A percentile compares a stretch with the other conserved stretches of the same genome.
phyloP scores from a whole-genome alignment of 2,797 vertebrate genomes.

The Enteromius thamalakanensis region DNA sequence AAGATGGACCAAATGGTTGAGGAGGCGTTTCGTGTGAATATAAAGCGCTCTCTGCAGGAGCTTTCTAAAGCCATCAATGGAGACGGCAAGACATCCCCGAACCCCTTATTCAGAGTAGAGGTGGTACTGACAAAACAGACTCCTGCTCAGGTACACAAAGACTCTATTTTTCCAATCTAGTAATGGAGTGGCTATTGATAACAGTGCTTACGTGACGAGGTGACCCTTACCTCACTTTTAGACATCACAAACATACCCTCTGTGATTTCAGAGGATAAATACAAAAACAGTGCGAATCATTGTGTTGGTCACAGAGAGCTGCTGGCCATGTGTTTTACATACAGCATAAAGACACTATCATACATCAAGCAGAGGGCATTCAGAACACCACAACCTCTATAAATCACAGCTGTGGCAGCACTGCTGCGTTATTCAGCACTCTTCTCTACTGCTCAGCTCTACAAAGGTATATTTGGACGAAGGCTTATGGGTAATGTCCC shows the following conservation, averaged over 20 bases:
- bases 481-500: conserved; percentile 42
- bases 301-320: conserved; percentile 38
- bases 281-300: conserved; percentile 24
- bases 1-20: conserved; percentile 83
- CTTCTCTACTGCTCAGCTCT: conserved; percentile 20
- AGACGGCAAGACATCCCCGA: conserved; percentile 80
- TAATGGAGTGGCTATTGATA: neutral
- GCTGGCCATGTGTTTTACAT: conserved; percentile 49
- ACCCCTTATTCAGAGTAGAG: conserved; percentile 83
- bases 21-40: conserved; percentile 80
- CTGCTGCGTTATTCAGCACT: conserved; percentile 48
- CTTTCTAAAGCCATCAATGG: conserved; percentile 85
- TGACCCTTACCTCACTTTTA: conserved; percentile 16
- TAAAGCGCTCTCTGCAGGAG: conserved; percentile 84
- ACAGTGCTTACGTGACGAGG: neutral
- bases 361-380: conserved; percentile 46
- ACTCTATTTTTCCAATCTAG: conserved; percentile 26
- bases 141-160: conserved; percentile 74
- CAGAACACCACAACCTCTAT: conserved; percentile 44
- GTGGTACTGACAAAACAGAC: conserved; percentile 74
- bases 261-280: conserved; percentile 23
- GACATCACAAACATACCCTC: conserved; percentile 25
- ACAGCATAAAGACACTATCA: conserved; percentile 44
- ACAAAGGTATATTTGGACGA: conserved; percentile 45
- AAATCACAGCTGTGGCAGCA: conserved; percentile 49